Percentiles rank a stretch among this genome's conserved stretches.
Conservation (phyloP, 2,797 vertebrate genomes). For the Sphaeramia orbicularis region DNA sequence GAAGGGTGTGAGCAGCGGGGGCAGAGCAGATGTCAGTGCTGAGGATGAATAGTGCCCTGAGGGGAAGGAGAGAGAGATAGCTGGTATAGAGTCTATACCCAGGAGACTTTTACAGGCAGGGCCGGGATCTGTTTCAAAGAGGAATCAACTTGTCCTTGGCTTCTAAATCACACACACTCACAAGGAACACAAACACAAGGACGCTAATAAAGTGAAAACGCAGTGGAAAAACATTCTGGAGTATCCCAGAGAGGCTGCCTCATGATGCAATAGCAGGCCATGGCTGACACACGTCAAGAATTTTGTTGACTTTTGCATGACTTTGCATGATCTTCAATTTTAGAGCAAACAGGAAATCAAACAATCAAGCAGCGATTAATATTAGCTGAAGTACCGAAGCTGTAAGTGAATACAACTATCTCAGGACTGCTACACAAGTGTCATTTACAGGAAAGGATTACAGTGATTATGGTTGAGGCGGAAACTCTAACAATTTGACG, state of each 20-base stretch:
- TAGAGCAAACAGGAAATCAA: too few relatives aligned
- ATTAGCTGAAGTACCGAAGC: too few relatives aligned
- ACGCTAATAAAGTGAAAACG: constrained; percentile 27
- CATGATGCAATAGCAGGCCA: constrained; percentile 9
- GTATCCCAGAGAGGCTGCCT: not conserved
- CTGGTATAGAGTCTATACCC: constrained; percentile 50
- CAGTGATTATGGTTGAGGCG: too few relatives aligned
- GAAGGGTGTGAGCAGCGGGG: constrained; percentile 47
- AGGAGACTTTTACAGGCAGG: constrained; percentile 46
- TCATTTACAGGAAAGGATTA: too few relatives aligned
- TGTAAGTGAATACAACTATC: too few relatives aligned
- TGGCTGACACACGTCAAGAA: not conserved
- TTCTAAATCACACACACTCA: constrained; percentile 35
- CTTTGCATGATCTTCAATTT: too few relatives aligned
- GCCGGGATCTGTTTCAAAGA: constrained; percentile 60
- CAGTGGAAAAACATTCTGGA: constrained; percentile 23
- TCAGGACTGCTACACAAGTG: too few relatives aligned
- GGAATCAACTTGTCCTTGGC: constrained; percentile 52
- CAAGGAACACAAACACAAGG: not conserved
- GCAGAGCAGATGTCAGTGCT: constrained; percentile 67
- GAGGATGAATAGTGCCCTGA: constrained; percentile 65
- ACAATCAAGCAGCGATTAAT: too few relatives aligned
- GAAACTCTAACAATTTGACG: too few relatives aligned
- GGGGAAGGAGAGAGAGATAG: constrained; percentile 47
- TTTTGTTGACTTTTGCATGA: not conserved